Conservation (phyloP, 2,797 vertebrate species). For the Acanthiza pusilla region DNA sequence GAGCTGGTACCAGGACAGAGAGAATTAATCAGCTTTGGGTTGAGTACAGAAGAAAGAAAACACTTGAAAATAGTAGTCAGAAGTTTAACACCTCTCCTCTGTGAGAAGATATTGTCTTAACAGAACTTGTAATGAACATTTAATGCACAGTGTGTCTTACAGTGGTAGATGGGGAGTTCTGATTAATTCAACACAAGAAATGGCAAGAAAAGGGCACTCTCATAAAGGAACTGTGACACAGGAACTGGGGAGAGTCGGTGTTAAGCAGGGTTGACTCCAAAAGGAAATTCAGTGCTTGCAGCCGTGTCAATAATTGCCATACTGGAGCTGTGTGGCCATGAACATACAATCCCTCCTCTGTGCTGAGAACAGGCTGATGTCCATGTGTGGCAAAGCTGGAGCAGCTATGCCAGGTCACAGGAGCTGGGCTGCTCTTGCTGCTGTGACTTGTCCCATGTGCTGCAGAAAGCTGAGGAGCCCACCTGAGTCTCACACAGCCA, state of each 20-base stretch:
- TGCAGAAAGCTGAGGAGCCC: background rate
- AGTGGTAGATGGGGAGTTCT: conserved; percentile 7
- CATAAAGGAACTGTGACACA: background rate
- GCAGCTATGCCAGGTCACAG: background rate
- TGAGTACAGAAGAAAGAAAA: conserved; percentile 58
- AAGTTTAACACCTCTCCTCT: conserved; percentile 60
- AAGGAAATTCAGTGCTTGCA: background rate
- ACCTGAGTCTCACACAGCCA: background rate
- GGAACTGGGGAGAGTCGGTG: background rate
- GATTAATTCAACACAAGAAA: conserved; percentile 48
- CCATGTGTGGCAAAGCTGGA: background rate
- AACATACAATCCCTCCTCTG: background rate
- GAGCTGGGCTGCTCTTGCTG: background rate
- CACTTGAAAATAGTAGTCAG: conserved; percentile 60
- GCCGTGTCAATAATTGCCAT: background rate
- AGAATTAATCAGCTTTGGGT: conserved; percentile 61
- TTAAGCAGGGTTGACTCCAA: background rate
- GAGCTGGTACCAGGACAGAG: conserved; percentile 36
- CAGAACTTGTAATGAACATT: conserved; percentile 59
- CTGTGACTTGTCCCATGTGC: background rate
- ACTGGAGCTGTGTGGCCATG: background rate
- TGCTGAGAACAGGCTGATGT: accelerated
- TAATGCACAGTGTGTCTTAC: conserved; percentile 19
- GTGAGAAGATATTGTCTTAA: conserved; percentile 52
- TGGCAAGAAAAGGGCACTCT: conserved; percentile 8